Conservation (phyloP, 2,113 vertebrate species). For the Antechinus stuartii region DNA sequence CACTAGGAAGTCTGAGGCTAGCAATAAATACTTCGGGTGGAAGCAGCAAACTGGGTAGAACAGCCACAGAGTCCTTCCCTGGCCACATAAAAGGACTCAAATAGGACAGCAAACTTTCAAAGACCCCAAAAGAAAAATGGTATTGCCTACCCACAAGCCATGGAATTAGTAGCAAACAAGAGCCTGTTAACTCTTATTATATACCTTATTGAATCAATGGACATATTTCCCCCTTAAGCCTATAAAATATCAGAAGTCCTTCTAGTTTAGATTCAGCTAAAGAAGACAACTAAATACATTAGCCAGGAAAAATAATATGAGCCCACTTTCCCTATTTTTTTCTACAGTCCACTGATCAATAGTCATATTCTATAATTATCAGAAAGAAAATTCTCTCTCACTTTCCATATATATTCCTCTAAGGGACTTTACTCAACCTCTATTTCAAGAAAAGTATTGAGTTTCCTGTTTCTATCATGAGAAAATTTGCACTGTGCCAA, state of each 20-base stretch:
- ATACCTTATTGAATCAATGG: conserved; percentile 27
- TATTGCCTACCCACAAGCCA: neutral
- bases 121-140: conserved; percentile 3
- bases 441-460: conserved; percentile 32
- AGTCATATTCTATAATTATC: conserved; percentile 30
- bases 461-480: neutral
- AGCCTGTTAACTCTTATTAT: conserved; percentile 1
- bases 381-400: conserved; percentile 12
- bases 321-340: neutral
- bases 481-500: conserved; percentile 15
- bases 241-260: conserved; percentile 45
- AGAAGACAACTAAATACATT: neutral
- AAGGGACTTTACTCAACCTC: conserved; percentile 29
- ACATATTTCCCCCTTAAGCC: conserved; percentile 36
- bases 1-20: conserved; percentile 19
- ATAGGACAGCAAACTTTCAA: conserved; percentile 21
- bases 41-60: conserved; percentile 41
- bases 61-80: conserved; percentile 41
- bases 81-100: conserved; percentile 57
- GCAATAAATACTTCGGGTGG: conserved; percentile 38
- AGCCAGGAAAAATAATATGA: neutral
- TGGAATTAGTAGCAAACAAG: conserved; percentile 18
- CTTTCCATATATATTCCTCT: neutral
- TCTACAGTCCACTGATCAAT: conserved; percentile 14
- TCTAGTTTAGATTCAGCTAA: conserved; percentile 43